Conservation (phyloP, 2,888 invertebrate species). For the Ophioninae sp. region DNA sequence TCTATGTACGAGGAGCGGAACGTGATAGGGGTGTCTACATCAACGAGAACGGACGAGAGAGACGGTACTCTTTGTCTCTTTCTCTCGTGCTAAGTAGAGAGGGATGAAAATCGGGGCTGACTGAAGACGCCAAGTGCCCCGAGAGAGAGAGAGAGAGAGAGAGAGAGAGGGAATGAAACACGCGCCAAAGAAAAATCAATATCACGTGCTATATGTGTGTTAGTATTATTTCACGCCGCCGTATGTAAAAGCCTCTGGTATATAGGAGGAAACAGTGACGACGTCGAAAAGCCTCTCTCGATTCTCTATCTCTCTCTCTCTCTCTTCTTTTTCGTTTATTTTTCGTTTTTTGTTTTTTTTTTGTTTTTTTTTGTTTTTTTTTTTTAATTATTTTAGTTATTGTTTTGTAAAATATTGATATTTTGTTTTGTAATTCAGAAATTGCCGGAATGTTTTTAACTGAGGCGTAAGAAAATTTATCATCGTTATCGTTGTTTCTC, state of each 20-base stretch:
- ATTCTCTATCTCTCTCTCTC: constrained; percentile 15
- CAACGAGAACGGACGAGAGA: constrained; percentile 57
- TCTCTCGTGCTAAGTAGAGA: constrained; percentile 37
- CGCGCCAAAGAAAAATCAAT: constrained; percentile 73
- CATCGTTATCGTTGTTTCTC: too few species aligned
- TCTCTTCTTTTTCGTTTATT: background rate
- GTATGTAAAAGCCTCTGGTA: constrained; percentile 61
- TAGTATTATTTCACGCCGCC: constrained; percentile 73
- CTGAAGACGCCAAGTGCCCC: background rate
- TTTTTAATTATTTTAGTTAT: too few species aligned
- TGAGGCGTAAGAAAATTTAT: too few species aligned
- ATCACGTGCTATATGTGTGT: constrained; percentile 73
- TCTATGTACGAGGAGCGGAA: constrained; percentile 47
- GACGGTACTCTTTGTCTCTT: background rate
- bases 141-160: constrained; percentile 27
- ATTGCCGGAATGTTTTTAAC: too few species aligned
- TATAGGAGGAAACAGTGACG: constrained; percentile 50
- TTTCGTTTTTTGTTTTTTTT: background rate
- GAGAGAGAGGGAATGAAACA: constrained; percentile 31
- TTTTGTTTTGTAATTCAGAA: too few species aligned
- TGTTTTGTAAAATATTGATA: too few species aligned
- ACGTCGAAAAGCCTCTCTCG: constrained; percentile 37
- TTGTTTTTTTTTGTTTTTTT: too few species aligned
- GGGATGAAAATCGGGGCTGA: constrained; percentile 38
- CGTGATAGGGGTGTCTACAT: constrained; percentile 59